Conservation (phyloP, 2,797 vertebrate species). For the Myotis findleyi region DNA sequence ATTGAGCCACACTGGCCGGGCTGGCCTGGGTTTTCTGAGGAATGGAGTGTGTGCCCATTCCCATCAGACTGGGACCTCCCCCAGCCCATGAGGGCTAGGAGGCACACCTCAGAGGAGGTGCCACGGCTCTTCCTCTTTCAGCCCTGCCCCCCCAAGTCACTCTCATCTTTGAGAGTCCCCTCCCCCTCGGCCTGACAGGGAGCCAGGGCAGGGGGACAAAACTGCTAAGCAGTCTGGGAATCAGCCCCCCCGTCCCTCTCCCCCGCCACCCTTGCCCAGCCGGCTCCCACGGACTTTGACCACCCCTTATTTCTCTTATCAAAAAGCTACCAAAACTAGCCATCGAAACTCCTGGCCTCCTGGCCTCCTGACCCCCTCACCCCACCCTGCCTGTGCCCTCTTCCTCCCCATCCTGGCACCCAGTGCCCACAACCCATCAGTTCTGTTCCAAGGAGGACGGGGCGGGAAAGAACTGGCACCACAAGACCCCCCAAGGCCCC, state of each 20-base stretch:
- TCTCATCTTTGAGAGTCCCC: neutral
- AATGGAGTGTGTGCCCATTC: neutral
- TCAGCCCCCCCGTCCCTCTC: neutral
- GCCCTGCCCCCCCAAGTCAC: neutral
- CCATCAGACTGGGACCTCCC: neutral
- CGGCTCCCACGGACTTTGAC: neutral
- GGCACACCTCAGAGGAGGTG: neutral
- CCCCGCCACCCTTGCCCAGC: fast-evolving
- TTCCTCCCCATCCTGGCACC: neutral
- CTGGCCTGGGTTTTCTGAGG: neutral
- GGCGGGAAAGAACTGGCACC: neutral
- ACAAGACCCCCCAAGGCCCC: neutral
- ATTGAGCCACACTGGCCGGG: too few relatives aligned
- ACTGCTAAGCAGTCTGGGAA: neutral
- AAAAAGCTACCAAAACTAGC: slow-evolving; percentile 54
- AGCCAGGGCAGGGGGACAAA: neutral
- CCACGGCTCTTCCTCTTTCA: neutral
- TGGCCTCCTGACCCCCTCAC: neutral
- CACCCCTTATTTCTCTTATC: slow-evolving; percentile 35
- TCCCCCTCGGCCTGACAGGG: neutral
- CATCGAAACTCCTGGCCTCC: slow-evolving; percentile 12
- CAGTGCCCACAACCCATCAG: neutral
- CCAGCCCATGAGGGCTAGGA: neutral
- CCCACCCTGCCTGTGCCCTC: neutral
- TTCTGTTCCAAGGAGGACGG: neutral